phyloP scores from a whole-genome alignment of 1,140 invertebrate genomes.

The Hydropsyche tenuis region DNA sequence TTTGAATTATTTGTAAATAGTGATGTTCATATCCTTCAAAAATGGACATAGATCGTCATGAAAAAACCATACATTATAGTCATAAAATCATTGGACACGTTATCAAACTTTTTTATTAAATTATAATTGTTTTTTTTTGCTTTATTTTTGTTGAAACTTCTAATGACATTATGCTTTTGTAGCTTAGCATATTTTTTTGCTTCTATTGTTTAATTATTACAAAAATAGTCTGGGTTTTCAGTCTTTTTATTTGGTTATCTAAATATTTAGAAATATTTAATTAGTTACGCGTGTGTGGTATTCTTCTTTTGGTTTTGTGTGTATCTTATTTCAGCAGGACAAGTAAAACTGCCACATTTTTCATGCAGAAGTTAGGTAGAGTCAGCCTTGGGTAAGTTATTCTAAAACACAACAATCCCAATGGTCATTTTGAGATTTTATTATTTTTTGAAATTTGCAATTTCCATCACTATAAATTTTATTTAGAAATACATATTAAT shows the following conservation, averaged over 20 bases:
- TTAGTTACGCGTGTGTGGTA: slow-evolving; percentile 32
- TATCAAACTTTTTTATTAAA: no score
- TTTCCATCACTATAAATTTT: no score
- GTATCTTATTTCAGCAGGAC: slow-evolving; percentile 72
- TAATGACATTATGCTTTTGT: slow-evolving; percentile 6
- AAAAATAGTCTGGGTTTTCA: neutral
- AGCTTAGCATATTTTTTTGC: slow-evolving; percentile 12
- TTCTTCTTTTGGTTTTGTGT: slow-evolving; percentile 51
- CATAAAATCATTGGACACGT: no score
- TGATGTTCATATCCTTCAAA: no score
- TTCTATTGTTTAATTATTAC: neutral
- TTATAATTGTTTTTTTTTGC: no score
- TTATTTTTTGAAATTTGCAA: neutral
- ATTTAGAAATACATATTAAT: no score
- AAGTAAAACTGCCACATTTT: slow-evolving; percentile 68
- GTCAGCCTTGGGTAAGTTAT: slow-evolving; percentile 76
- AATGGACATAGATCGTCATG: no score
- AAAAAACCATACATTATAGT: no score
- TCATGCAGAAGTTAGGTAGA: slow-evolving; percentile 71
- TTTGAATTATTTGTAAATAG: no score
- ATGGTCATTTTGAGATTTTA: slow-evolving; percentile 41
- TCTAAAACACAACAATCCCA: slow-evolving; percentile 53
- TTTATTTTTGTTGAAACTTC: no score
- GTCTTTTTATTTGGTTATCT: neutral
- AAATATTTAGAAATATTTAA: slow-evolving; percentile 13